phyloP scores from a whole-genome alignment of 2,113 vertebrate genomes.

The Myrmophylax atrothorax region DNA sequence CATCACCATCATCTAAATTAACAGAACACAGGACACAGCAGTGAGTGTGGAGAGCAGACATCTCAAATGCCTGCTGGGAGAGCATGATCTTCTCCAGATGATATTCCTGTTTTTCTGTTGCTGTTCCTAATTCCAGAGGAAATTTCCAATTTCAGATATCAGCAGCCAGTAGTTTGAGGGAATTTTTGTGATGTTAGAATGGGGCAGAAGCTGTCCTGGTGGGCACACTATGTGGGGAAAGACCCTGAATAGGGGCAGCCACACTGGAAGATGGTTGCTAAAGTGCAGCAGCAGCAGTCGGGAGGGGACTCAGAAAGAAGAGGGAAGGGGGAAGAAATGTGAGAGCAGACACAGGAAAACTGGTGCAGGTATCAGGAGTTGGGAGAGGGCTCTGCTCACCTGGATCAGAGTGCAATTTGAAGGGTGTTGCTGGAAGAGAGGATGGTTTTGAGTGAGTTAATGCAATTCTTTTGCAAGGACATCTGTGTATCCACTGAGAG shows the following conservation, averaged over 20 bases:
- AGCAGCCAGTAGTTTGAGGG: neutral
- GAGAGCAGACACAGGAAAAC: neutral
- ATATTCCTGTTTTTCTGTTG: neutral
- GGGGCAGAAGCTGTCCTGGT: neutral
- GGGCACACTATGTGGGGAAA: neutral
- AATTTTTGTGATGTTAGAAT: neutral
- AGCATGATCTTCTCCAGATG: neutral
- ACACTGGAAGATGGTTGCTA: neutral
- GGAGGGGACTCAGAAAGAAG: neutral
- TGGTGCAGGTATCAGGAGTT: neutral
- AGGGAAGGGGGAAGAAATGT: neutral
- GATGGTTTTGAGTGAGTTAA: neutral
- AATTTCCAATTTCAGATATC: neutral
- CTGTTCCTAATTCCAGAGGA: neutral
- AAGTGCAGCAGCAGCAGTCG: neutral
- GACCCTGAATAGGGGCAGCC: neutral
- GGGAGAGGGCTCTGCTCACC: neutral
- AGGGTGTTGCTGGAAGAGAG: neutral
- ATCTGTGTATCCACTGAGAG: neutral
- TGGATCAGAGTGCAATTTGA: neutral
- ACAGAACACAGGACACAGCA: constrained; percentile 1
- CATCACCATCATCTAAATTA: neutral
- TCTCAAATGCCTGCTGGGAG: neutral
- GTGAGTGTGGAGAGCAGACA: neutral
- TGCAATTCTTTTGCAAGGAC: neutral